A percentile compares a stretch with the other conserved stretches of the same genome.
These are phyloP conservation scores for Cotesia vestalis DNA, from an alignment of 1,140 invertebrate species.

Conservation along the genomic window DNA sequence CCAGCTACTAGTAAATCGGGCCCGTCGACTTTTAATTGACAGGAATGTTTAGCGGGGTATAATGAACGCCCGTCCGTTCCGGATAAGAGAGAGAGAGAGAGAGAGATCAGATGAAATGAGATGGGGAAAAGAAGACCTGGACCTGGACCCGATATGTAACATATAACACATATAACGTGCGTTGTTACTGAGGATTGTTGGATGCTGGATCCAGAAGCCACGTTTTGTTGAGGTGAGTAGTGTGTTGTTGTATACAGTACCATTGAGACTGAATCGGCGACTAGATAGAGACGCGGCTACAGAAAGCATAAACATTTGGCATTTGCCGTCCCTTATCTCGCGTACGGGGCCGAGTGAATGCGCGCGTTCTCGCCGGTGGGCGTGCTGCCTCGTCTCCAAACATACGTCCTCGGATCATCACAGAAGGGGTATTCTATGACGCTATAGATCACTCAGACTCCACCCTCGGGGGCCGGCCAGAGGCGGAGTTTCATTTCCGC, in stretches of 20 bases:
- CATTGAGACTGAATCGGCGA: constrained; percentile 45
- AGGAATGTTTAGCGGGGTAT: constrained; percentile 64
- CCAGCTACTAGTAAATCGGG: constrained; percentile 56
- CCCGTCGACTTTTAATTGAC: constrained; percentile 63
- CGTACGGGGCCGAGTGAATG: constrained; percentile 42
- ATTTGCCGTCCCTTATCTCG: constrained; percentile 26
- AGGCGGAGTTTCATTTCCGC: constrained; percentile 45
- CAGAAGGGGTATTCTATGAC: constrained; percentile 63
- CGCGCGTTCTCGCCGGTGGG: constrained; percentile 54
- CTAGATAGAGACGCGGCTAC: constrained; percentile 62
- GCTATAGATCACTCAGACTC: constrained; percentile 64
- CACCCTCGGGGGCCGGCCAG: constrained; percentile 44
- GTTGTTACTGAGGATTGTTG: constrained; percentile 14
- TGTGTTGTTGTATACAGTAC: background rate
- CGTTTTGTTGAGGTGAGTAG: constrained; percentile 2
- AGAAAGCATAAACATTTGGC: constrained; percentile 56
- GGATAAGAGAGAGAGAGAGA: constrained; percentile 17
- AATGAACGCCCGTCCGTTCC: constrained; percentile 53
- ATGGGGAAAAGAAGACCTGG: constrained; percentile 20
- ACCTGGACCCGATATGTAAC: constrained; percentile 32
- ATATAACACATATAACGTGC: background rate
- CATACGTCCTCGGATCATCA: constrained; percentile 42
- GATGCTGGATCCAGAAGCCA: background rate
- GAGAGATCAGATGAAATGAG: constrained; percentile 6
- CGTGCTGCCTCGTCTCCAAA: constrained; percentile 44